Evolutionary conservation across 2,797 vertebrate genomes (phyloP).

Genomic region (Sciaenops ocellatus): DNA sequence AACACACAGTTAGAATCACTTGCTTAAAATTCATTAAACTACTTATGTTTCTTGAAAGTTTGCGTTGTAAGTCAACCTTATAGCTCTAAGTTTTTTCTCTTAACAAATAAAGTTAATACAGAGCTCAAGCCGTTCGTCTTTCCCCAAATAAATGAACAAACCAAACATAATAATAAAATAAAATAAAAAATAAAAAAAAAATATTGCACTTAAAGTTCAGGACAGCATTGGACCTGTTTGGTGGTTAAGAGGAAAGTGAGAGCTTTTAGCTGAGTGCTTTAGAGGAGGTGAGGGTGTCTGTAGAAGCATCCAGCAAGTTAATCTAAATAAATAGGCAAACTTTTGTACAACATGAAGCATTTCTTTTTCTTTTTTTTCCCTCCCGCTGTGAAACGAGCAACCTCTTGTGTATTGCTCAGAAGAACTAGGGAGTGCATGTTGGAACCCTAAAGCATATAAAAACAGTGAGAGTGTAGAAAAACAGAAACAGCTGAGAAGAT

Average conservation of each 20-base stretch:
- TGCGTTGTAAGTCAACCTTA: constrained; percentile 82
- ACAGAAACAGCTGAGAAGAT: constrained; percentile 51
- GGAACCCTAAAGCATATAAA: constrained; percentile 71
- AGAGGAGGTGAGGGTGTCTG: constrained; percentile 71
- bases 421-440: constrained; percentile 80
- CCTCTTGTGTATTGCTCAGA: constrained; percentile 67
- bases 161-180: constrained; percentile 76
- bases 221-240: constrained; percentile 81
- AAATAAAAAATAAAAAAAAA: constrained; percentile 76
- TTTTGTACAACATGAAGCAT: constrained; percentile 81
- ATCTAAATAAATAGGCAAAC: constrained; percentile 95
- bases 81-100: constrained; percentile 80
- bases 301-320: constrained; percentile 85
- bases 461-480: constrained; percentile 69
- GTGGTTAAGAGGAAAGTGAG: constrained; percentile 80
- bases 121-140: constrained; percentile 83
- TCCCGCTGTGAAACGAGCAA: constrained; percentile 64
- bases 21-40: constrained; percentile 80
- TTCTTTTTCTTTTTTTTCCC: constrained; percentile 1
- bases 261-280: constrained; percentile 85
- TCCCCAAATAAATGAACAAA: constrained; percentile 79
- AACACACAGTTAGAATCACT: constrained; percentile 84
- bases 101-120: constrained; percentile 86
- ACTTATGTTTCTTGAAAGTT: constrained; percentile 79
- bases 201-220: constrained; percentile 97